Evolutionary conservation across 2,797 vertebrate species (phyloP).

Genomic region (Odontamblyopus lacepedii): DNA sequence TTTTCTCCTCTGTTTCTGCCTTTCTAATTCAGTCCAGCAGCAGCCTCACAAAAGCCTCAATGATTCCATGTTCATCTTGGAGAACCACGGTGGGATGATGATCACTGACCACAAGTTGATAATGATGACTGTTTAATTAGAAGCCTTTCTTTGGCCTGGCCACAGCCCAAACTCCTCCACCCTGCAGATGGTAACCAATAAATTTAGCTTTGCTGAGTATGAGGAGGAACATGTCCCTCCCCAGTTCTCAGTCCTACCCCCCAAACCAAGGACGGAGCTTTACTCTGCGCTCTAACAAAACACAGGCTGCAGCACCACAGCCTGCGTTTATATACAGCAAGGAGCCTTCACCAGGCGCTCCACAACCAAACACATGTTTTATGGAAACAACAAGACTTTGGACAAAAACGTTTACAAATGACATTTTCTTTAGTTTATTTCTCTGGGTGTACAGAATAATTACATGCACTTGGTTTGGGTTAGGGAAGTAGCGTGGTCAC

Average conservation of each 20-base stretch:
- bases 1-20: slow-evolving; percentile 67
- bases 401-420: neutral
- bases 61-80: slow-evolving; percentile 77
- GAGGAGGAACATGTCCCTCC: slow-evolving; percentile 75
- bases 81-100: slow-evolving; percentile 74
- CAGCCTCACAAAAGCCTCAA: slow-evolving; percentile 73
- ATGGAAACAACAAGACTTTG: slow-evolving; percentile 3
- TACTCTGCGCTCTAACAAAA: slow-evolving; percentile 53
- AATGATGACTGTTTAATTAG: slow-evolving; percentile 89
- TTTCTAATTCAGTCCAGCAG: slow-evolving; percentile 77
- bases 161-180: slow-evolving; percentile 80
- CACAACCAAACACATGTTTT: slow-evolving; percentile 8
- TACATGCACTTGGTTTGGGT: slow-evolving; percentile 28
- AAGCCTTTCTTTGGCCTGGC: slow-evolving; percentile 83
- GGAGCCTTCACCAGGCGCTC: slow-evolving; percentile 4
- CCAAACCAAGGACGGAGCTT: slow-evolving; percentile 71
- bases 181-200: slow-evolving; percentile 84
- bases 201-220: slow-evolving; percentile 80
- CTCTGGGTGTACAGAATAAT: slow-evolving; percentile 26
- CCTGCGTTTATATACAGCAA: slow-evolving; percentile 11
- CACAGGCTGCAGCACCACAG: slow-evolving; percentile 34
- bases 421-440: slow-evolving; percentile 9
- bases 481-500: slow-evolving; percentile 42
- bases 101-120: slow-evolving; percentile 83
- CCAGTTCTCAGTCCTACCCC: slow-evolving; percentile 72